Base-by-base conservation (phyloP, 2,797 vertebrate species). In the Pampus argenteus region DNA sequence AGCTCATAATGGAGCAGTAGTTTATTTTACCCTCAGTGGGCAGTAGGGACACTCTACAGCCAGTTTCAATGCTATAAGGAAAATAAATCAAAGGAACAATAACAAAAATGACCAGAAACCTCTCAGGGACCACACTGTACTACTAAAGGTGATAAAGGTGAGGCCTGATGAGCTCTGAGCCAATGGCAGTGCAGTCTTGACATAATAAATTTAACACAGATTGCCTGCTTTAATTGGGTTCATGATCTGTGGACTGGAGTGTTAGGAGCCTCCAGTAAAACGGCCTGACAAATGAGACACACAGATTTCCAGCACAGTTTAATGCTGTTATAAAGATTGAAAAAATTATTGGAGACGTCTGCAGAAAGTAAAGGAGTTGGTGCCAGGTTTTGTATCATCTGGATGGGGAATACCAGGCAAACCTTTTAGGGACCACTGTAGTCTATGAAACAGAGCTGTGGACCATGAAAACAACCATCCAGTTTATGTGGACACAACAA, bases 201-300 rank as follows among this genome's bases (percentile, higher is more conserved):
- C 76, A 70, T 84, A 80, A 91, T 93, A 93, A 93, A 93, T 91
- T 92, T 88, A 81, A 85, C 88, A 86, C 89, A 93, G 94, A 94
- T 93, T 89, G 84, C 91, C 80, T 66, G 76, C 81, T 93, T 93
- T 94, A 93, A 94, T 93, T 94, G 93, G 91, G 92, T 93, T 93
- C 93, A 38, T 86, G 93, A 93, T 92, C 93, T 90, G 85, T 83
- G 87, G 92, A 90, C 88, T 82, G 52, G 76, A 77, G 90, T 82
- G 89, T 92, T 87, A 76, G 71, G 67, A 84, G 89, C 82, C 77
- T 80, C 89, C 86, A 89, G 91, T 91, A 89, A 93, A 92, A 87
- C 71, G 78, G 58, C 40, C 84, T 91, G 89, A 92, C 89, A 84
- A 92, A 93, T 89, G 89, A 83, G 80, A 88, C 82, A 42, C 71